Evolutionary conservation across 2,888 invertebrate genomes (phyloP).

Genomic region (Chesias legatella): DNA sequence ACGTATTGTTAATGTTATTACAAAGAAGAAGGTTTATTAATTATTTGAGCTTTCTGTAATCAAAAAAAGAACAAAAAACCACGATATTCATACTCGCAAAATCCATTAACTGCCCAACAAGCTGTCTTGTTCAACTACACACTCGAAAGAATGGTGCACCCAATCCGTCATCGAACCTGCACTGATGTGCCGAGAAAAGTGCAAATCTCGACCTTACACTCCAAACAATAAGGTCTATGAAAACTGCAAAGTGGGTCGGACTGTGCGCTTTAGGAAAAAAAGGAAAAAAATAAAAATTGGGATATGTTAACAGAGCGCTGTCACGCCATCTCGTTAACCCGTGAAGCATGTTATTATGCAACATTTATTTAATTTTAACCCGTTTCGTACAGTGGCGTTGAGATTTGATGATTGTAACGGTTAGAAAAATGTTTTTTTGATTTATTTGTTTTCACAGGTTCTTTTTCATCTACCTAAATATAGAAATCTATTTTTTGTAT

Average conservation of each 20-base stretch:
- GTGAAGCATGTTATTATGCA: constrained; percentile 68
- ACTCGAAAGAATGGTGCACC: constrained; percentile 37
- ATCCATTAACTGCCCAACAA: constrained; percentile 50
- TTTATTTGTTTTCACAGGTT: too few relatives aligned
- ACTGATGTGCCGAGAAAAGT: not conserved
- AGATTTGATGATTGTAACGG: constrained; percentile 13
- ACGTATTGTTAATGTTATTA: too few relatives aligned
- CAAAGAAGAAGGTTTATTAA: not conserved
- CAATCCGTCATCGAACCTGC: constrained; percentile 57
- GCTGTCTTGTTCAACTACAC: constrained; percentile 41
- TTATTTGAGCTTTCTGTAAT: not conserved
- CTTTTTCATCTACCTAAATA: too few relatives aligned
- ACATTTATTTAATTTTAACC: constrained; percentile 72
- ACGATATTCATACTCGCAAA: constrained; percentile 39
- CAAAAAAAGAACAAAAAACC: constrained; percentile 28
- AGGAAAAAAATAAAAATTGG: constrained; percentile 43
- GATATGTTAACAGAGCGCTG: constrained; percentile 70
- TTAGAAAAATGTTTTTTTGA: not conserved
- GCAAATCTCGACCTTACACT: constrained; percentile 10
- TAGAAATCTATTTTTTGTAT: too few relatives aligned
- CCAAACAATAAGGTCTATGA: not conserved
- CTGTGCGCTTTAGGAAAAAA: constrained; percentile 26
- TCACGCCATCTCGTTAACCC: constrained; percentile 73
- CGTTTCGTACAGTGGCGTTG: constrained; percentile 26
- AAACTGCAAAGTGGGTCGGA: constrained; percentile 8